Base-by-base conservation (phyloP, 2,888 invertebrate genomes). In the Cyrtodaria siliqua region DNA sequence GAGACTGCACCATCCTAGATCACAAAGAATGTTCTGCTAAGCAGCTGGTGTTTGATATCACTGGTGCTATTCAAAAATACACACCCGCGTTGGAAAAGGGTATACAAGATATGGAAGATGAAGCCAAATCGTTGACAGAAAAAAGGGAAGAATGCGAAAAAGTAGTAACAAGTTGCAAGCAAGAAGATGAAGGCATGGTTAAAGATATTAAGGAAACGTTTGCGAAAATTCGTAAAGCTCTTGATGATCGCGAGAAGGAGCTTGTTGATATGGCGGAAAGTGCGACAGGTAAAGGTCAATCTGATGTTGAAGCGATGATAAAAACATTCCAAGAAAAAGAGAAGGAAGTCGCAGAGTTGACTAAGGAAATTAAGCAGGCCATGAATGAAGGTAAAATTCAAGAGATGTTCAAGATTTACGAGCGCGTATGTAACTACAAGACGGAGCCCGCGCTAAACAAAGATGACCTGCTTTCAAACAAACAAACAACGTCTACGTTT, bases 1-100 rank as follows among this genome's bases (percentile, higher is more conserved):
- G 89, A 20, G 89, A 89, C 69, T 90, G 90, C 60, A 89, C 89
- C 0, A 87, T 89, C 6, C 55, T 87, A 16, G 88, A 89, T 60
- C 90, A 90, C 74, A 89, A 87, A 56, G 85, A 85, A 38, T 75
- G 77, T 47, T 66, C 53, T 8, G 67, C 84, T 6, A 86, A 85
- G 1, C 86, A 91, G 57, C 75, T 83, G 40, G 89, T 91, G 18
- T 82, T 87, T 62, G 90, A 91, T 63, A 68, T 90, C 29, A 76
- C 86, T n/a, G 83, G 83, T 23, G 89, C 89, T 2, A 49, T 84
- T 55, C 64, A 86, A 38, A 89, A 87, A 60, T 90, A 90, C 74
- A 73, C 61, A 2, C 88, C 88, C 1, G 78, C 84, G n/a, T 62
- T 90, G 26, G 88, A 88, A 24, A 79, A 60, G 55, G 86, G 88